Conservation (phyloP, 2,113 vertebrate genomes). For the Rhineura floridana region DNA sequence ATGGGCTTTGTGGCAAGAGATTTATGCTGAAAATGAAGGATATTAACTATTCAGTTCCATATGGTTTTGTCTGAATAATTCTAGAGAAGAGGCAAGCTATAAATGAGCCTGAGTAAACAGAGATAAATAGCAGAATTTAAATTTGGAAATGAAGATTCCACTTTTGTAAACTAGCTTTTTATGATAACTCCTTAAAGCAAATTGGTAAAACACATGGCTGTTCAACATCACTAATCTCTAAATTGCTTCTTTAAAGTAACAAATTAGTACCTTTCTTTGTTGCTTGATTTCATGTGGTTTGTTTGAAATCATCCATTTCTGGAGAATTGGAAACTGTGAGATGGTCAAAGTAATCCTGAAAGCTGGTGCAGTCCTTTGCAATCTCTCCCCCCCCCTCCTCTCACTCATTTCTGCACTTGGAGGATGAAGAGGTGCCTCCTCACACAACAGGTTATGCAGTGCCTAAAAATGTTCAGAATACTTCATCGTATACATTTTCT, state of each 20-base stretch:
- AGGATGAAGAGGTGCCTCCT: too few species aligned
- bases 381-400: neutral
- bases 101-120: conserved; percentile 5
- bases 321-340: neutral
- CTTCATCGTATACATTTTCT: too few species aligned
- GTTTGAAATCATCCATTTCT: neutral
- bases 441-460: too few species aligned
- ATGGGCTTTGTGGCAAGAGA: neutral
- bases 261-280: neutral
- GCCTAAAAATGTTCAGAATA: too few species aligned
- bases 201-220: neutral
- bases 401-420: too few species aligned
- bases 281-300: neutral
- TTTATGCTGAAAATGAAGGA: neutral
- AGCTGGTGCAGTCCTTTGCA: neutral
- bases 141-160: neutral
- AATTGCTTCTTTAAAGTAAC: neutral
- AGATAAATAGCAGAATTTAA: neutral
- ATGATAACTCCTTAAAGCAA: conserved; percentile 2
- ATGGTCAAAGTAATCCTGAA: neutral
- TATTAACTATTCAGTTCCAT: conserved; percentile 5
- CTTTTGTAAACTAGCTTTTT: neutral
- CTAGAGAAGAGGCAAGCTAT: neutral
- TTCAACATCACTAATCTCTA: neutral
- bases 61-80: neutral